Conservation (phyloP, 1,140 invertebrate species). For the Bombus waltoni region DNA sequence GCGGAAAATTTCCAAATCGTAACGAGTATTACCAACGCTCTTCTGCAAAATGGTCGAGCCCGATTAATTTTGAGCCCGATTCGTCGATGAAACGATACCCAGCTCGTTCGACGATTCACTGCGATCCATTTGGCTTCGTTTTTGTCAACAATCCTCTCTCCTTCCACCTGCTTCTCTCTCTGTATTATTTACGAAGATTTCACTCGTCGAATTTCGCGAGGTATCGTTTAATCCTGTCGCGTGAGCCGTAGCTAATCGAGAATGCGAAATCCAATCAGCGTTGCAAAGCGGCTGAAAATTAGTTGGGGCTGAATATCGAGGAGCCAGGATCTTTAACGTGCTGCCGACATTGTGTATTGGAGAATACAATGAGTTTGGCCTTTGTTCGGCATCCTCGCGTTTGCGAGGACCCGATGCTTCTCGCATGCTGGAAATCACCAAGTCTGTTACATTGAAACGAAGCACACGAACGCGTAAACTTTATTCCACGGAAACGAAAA, state of each 20-base stretch:
- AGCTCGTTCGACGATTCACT: neutral
- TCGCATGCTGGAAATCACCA: neutral
- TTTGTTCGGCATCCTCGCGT: conserved; percentile 6
- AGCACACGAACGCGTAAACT: neutral
- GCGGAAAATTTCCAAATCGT: neutral
- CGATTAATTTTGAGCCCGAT: conserved; percentile 5
- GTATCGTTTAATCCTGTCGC: conserved; percentile 17
- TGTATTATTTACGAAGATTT: neutral
- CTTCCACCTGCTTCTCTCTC: too few species aligned
- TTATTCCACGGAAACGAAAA: neutral
- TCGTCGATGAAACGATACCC: neutral
- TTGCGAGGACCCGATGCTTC: neutral
- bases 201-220: conserved; percentile 19
- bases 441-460: neutral
- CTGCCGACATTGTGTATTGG: neutral
- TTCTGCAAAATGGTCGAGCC: neutral
- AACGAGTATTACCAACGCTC: neutral
- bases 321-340: neutral
- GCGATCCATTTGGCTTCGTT: neutral
- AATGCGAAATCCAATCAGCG: conserved; percentile 48
- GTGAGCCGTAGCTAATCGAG: conserved; percentile 23
- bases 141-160: neutral
- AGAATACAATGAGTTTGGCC: neutral
- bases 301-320: conserved; percentile 25
- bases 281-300: conserved; percentile 42